A percentile compares a stretch with the other conserved stretches of the same genome.
These are phyloP conservation scores for Nebria ingens DNA, from an alignment of 1,140 invertebrate genomes.

Conservation along the genomic window DNA sequence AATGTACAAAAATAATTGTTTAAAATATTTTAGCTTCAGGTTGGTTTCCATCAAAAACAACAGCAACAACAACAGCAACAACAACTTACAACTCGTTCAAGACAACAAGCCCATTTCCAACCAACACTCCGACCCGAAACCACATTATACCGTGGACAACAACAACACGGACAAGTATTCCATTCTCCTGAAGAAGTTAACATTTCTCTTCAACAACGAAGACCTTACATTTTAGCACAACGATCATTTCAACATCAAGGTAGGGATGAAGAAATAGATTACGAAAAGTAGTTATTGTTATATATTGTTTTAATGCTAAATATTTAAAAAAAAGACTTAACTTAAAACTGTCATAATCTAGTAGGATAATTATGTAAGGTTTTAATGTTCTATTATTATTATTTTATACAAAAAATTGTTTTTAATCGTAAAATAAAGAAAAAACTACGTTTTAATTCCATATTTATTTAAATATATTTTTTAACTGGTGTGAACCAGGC, in stretches of 20 bases:
- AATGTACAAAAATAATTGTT: not conserved
- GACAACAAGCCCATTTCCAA: slow-evolving; percentile 23
- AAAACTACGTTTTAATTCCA: too few relatives aligned
- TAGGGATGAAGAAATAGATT: not conserved
- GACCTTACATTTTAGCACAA: slow-evolving; percentile 33
- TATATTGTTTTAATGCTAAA: not conserved
- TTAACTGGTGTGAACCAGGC: too few relatives aligned
- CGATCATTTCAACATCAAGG: not conserved
- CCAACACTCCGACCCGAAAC: slow-evolving; percentile 32
- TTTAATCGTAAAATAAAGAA: slow-evolving; percentile 3
- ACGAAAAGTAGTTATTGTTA: not conserved
- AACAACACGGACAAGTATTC: slow-evolving; percentile 53
- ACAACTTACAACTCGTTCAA: slow-evolving; percentile 19
- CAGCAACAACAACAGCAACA: slow-evolving; percentile 27
- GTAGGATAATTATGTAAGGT: not conserved
- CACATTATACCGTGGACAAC: slow-evolving; percentile 30
- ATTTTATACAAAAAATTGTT: not conserved
- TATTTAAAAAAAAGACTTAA: not conserved
- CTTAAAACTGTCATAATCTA: not conserved
- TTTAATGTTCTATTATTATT: slow-evolving; percentile 1
- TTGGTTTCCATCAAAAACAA: slow-evolving; percentile 30
- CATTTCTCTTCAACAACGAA: slow-evolving; percentile 66
- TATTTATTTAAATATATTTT: too few relatives aligned
- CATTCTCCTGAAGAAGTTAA: slow-evolving; percentile 76
- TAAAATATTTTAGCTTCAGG: slow-evolving; percentile 27